Percentiles rank a stretch among this genome's conserved stretches.
Conservation (phyloP, 2,797 vertebrate species). For the Sorex maritimensis region DNA sequence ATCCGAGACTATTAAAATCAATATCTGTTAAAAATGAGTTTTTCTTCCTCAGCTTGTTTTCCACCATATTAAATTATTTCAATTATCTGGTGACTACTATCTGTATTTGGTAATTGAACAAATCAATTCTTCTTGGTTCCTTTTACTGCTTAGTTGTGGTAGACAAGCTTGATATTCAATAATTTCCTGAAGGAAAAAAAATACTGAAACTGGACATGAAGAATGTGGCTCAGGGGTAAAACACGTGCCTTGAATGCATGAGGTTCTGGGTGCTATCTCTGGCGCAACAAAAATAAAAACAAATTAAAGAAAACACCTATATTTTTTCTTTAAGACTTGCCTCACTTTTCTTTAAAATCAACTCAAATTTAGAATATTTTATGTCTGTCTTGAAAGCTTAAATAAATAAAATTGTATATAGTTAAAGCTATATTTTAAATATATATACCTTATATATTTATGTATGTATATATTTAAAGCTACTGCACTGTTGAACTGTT, state of each 20-base stretch:
- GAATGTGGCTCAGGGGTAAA: too few relatives aligned
- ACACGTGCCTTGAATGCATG: too few relatives aligned
- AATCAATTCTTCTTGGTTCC: slow-evolving; percentile 26
- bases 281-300: too few relatives aligned
- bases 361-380: background rate
- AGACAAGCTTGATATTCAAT: background rate
- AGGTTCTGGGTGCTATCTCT: too few relatives aligned
- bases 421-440: background rate
- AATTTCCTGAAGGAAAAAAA: background rate
- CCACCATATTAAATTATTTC: slow-evolving; percentile 28
- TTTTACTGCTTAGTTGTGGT: slow-evolving; percentile 16
- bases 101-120: slow-evolving; percentile 55
- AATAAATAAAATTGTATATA: background rate
- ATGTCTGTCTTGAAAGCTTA: background rate
- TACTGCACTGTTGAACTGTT: too few relatives aligned
- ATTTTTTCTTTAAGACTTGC: background rate
- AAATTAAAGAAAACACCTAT: too few relatives aligned
- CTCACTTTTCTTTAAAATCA: slow-evolving; percentile 13
- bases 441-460: too few relatives aligned
- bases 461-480: too few relatives aligned
- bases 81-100: background rate
- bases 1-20: background rate
- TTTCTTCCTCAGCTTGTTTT: slow-evolving; percentile 63
- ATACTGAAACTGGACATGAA: slow-evolving; percentile 3
- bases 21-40: background rate